Percentiles rank a stretch among this genome's conserved stretches.
Conservation (phyloP, 2,888 invertebrate species). For the Dioctria linearis region DNA sequence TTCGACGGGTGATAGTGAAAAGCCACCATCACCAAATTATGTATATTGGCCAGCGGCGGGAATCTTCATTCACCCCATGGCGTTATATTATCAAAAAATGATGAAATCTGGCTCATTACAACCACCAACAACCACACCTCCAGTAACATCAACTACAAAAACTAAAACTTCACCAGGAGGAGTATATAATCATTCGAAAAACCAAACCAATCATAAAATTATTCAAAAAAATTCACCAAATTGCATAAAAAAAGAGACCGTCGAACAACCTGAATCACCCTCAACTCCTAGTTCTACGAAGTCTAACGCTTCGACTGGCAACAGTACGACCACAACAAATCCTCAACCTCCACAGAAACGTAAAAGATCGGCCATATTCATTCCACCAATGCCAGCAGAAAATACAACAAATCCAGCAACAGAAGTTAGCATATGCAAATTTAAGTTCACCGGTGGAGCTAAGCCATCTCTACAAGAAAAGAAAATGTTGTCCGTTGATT, state of each 20-base stretch:
- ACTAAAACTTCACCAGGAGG: slow-evolving; percentile 70
- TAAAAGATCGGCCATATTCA: slow-evolving; percentile 87
- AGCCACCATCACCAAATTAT: slow-evolving; percentile 72
- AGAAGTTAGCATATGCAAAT: slow-evolving; percentile 92
- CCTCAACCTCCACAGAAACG: slow-evolving; percentile 75
- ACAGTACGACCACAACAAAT: slow-evolving; percentile 55
- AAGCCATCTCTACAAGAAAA: slow-evolving; percentile 92
- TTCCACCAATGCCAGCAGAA: slow-evolving; percentile 85
- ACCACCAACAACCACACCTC: slow-evolving; percentile 65
- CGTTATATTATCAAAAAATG: slow-evolving; percentile 83
- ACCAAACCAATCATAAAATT: slow-evolving; percentile 62
- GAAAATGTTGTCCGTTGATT: slow-evolving; percentile 92
- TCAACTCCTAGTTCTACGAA: slow-evolving; percentile 70
- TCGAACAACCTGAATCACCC: slow-evolving; percentile 62
- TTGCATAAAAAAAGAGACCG: slow-evolving; percentile 56
- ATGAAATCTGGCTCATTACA: slow-evolving; percentile 74
- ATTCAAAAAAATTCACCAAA: slow-evolving; percentile 54
- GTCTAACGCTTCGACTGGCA: slow-evolving; percentile 65
- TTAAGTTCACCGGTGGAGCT: slow-evolving; percentile 93
- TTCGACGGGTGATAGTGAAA: slow-evolving; percentile 69
- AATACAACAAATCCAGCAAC: slow-evolving; percentile 84
- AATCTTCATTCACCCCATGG: slow-evolving; percentile 82
- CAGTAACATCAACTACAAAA: slow-evolving; percentile 67
- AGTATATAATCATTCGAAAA: slow-evolving; percentile 71
- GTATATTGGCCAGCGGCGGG: slow-evolving; percentile 82